phyloP scores from a whole-genome alignment of 1,140 invertebrate genomes.

The Aporrectodea caliginosa region DNA sequence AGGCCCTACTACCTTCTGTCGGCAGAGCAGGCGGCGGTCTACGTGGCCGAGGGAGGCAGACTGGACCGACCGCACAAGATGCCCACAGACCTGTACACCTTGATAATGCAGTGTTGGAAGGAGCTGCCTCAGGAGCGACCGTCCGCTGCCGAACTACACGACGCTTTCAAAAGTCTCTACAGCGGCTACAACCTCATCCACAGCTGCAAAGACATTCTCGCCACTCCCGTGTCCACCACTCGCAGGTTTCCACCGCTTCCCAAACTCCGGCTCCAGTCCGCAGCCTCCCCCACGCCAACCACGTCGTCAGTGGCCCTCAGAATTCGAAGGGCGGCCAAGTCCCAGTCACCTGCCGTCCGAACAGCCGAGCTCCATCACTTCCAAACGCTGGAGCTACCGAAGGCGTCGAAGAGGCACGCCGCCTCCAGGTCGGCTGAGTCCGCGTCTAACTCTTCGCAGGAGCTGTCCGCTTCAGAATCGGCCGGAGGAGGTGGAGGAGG shows the following conservation, averaged over 20 bases:
- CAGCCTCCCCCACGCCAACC: background rate
- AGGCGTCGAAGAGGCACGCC: background rate
- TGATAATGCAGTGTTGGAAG: background rate
- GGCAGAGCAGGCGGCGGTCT: conserved; percentile 64
- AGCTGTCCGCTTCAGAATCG: background rate
- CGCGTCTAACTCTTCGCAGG: background rate
- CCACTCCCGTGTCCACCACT: background rate
- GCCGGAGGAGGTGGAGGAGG: background rate
- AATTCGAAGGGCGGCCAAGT: background rate
- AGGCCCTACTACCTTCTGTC: conserved; percentile 79
- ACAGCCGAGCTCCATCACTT: too few species aligned
- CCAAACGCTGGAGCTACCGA: background rate
- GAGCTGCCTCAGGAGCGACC: background rate
- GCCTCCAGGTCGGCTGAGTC: background rate
- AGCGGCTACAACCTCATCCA: background rate
- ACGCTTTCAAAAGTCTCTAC: background rate
- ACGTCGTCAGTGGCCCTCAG: background rate
- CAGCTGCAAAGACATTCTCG: background rate
- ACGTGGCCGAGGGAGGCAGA: conserved; percentile 25
- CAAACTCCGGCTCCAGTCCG: background rate
- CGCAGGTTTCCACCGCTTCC: background rate
- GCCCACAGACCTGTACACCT: background rate
- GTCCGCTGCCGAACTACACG: background rate
- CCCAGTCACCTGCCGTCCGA: background rate
- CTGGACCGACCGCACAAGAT: conserved; percentile 21